phyloP scores from a whole-genome alignment of 2,113 vertebrate genomes.

The Pygoscelis adeliae region DNA sequence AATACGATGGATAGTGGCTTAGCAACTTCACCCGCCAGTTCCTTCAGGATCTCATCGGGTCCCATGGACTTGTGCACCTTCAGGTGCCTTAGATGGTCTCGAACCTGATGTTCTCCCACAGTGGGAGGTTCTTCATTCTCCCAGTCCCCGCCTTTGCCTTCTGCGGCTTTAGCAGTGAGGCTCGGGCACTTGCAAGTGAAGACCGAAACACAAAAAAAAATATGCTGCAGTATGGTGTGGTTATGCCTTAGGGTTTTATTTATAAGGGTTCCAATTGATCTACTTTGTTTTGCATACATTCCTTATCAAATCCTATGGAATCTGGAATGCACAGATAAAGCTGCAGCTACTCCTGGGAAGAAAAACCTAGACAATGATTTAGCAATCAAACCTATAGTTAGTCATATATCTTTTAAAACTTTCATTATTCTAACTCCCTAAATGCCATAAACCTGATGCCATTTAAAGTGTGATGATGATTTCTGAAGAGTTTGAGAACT shows the following conservation, averaged over 20 bases:
- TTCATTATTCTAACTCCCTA: neutral
- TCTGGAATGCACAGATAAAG: neutral
- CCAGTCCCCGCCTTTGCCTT: no score
- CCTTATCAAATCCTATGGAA: neutral
- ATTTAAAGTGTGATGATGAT: neutral
- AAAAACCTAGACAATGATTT: neutral
- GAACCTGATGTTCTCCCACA: no score
- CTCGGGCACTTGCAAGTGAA: no score
- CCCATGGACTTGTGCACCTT: no score
- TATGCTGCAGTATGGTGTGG: neutral
- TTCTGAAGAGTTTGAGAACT: neutral
- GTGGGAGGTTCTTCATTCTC: no score
- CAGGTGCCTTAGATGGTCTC: no score
- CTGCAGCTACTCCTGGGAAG: neutral
- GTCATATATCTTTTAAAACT: neutral
- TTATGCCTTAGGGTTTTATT: neutral
- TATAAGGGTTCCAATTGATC: neutral
- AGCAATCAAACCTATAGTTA: neutral
- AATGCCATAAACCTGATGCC: neutral
- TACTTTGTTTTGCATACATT: neutral
- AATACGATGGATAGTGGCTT: no score
- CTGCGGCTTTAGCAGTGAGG: no score
- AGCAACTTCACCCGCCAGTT: no score
- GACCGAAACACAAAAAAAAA: no score
- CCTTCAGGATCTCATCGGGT: no score